Evolutionary conservation across 2,113 vertebrate genomes (phyloP).

Genomic region (Peromyscus maniculatus): DNA sequence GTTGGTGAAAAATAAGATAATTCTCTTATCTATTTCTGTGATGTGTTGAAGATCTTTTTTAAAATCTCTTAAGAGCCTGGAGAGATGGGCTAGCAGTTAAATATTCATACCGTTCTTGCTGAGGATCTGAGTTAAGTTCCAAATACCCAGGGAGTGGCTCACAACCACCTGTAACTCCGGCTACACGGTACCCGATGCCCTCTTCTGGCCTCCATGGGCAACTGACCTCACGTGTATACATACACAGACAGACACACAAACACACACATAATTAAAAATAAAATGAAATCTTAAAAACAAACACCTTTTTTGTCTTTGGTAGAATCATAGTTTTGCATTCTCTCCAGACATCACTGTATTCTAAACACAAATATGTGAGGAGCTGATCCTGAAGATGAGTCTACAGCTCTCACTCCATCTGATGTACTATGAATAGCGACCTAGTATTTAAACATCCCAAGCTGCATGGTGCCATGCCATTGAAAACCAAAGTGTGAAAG

Average conservation of each 20-base stretch:
- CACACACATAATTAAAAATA: background rate
- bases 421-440: background rate
- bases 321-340: background rate
- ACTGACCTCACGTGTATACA: no score
- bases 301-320: background rate
- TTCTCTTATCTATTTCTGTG: no score
- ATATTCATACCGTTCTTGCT: no score
- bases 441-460: background rate
- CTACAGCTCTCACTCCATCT: background rate
- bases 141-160: no score
- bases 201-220: no score
- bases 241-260: background rate
- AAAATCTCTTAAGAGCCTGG: no score
- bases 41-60: no score
- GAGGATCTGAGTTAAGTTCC: no score
- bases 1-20: no score
- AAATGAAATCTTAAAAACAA: background rate
- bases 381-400: background rate
- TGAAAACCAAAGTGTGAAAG: background rate
- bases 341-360: background rate
- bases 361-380: background rate
- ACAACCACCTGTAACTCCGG: no score
- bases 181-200: no score
- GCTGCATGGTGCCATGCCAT: background rate
- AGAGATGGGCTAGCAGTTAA: no score